Percentiles rank a stretch among this genome's conserved stretches.
Evolutionary conservation across 2,113 vertebrate genomes (phyloP).

Genomic region (Oryzias curvinotus): DNA sequence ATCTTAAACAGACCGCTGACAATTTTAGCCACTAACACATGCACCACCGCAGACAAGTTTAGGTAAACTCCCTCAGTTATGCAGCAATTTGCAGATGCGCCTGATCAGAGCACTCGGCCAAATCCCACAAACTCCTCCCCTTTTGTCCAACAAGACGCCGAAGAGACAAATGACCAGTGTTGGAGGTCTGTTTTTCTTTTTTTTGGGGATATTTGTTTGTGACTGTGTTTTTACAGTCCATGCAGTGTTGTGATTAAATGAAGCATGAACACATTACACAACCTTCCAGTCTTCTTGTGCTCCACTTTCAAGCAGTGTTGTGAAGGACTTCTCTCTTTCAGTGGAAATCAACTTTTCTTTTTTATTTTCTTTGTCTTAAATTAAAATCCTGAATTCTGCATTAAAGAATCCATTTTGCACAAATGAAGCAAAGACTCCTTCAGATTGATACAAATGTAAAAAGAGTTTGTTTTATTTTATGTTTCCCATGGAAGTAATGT

Average conservation of each 20-base stretch:
- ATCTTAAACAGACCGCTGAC: slow-evolving; percentile 42
- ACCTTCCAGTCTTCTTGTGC: slow-evolving; percentile 1
- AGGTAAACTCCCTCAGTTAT: slow-evolving; percentile 61
- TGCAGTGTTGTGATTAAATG: slow-evolving; percentile 74
- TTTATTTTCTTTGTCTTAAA: slow-evolving; percentile 46
- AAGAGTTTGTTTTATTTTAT: slow-evolving; percentile 90
- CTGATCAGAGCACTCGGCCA: slow-evolving; percentile 70
- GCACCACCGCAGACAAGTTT: slow-evolving; percentile 36
- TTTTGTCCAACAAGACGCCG: slow-evolving; percentile 43
- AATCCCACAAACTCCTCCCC: too few species aligned
- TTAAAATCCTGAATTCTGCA: slow-evolving; percentile 58
- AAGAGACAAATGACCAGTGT: slow-evolving; percentile 31
- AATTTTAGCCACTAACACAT: slow-evolving; percentile 57
- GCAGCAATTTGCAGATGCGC: slow-evolving; percentile 78
- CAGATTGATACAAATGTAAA: slow-evolving; percentile 79
- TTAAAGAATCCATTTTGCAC: slow-evolving; percentile 89
- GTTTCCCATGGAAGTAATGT: slow-evolving; percentile 91
- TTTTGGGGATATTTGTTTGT: slow-evolving; percentile 50
- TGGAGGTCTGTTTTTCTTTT: slow-evolving; percentile 17
- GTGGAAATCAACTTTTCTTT: slow-evolving; percentile 66
- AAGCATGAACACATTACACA: slow-evolving; percentile 14
- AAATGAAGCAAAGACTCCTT: slow-evolving; percentile 92
- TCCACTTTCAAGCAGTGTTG: slow-evolving; percentile 76
- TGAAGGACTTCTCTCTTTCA: slow-evolving; percentile 78
- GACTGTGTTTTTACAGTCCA: slow-evolving; percentile 81